Evolutionary conservation across 2,888 invertebrate genomes (phyloP), one percentile per base, ranked within the genome.

Genomic region (Tachina fera): DNA sequence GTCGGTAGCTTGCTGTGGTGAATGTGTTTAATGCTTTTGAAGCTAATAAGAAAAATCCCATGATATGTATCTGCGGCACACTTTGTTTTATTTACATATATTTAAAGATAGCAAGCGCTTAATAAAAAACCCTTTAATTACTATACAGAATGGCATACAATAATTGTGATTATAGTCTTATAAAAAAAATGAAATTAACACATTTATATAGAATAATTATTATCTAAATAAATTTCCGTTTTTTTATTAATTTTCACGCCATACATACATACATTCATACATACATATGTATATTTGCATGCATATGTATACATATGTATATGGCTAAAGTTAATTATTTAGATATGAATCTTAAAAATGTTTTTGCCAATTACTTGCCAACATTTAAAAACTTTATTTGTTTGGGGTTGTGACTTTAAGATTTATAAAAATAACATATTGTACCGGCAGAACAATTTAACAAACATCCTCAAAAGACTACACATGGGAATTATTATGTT

Each of bases 271-370:
- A 41, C 41, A 11, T 63, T 4, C 19, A 49, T 31, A 67, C 9
- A 67, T 14, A 16, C 31, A 31, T 31, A 31, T 4, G 4, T 31
- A 31, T 4, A 31, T 4, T 6, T 43, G 22, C 10, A 67, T 22
- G 22, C 9, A 41, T 60, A 5, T 45, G 6, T 43, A 31, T n/a
- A 67, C 4, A 67, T 14, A 16, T 22, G 9, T n/a, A n/a, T n/a
- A n/a, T n/a, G n/a, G n/a, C n/a, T n/a, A n/a, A 10, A 31, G 22
- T 31, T 67, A 31, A 51, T 51, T 39, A 51, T 67, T 49, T n/a
- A 51, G 45, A 31, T 67, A 49, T 22, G 3, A 19, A 6, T 45
- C 6, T 63, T 67, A 19, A 8, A 53, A 43, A 43, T 45, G 14
- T 56, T 19, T 53, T 53, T 10, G 19, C 41, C n/a, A 56, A 19